These are phyloP conservation scores for Mayetiola destructor DNA, from an alignment of 2,888 invertebrate genomes.

Conservation along the genomic window DNA sequence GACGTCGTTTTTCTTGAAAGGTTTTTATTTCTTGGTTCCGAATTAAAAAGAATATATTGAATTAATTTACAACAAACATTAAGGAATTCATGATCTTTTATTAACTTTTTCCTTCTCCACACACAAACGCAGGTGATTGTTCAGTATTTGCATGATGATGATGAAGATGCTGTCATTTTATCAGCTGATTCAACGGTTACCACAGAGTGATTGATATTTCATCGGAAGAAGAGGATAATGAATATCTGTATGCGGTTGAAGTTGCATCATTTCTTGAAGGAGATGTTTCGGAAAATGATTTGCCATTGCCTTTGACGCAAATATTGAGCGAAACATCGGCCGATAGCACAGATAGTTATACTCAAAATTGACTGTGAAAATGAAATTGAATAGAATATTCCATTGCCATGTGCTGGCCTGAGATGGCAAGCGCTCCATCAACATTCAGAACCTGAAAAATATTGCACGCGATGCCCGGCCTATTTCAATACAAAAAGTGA, in stretches of 20 bases:
- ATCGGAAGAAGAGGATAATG: constrained; percentile 10
- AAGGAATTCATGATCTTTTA: no score
- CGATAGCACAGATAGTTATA: background rate
- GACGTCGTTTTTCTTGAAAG: no score
- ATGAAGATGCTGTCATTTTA: background rate
- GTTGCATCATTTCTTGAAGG: background rate
- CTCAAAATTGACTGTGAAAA: background rate
- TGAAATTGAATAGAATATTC: background rate
- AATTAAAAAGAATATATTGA: no score
- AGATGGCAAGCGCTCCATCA: background rate
- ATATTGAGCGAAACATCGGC: background rate
- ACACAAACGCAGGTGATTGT: background rate
- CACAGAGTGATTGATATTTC: background rate
- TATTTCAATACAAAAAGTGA: background rate
- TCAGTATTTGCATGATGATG: background rate
- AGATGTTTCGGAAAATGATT: background rate
- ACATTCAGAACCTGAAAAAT: background rate
- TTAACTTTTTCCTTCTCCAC: no score
- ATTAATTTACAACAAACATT: no score
- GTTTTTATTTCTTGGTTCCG: no score
- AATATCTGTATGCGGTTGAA: constrained; percentile 1
- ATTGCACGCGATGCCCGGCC: constrained; percentile 1
- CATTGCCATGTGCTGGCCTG: background rate
- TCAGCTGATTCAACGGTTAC: background rate
- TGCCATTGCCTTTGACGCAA: constrained; percentile 1